Percentiles rank a stretch among this genome's conserved stretches.
phyloP scores from a whole-genome alignment of 2,113 vertebrate species.

The Globicephala melas region DNA sequence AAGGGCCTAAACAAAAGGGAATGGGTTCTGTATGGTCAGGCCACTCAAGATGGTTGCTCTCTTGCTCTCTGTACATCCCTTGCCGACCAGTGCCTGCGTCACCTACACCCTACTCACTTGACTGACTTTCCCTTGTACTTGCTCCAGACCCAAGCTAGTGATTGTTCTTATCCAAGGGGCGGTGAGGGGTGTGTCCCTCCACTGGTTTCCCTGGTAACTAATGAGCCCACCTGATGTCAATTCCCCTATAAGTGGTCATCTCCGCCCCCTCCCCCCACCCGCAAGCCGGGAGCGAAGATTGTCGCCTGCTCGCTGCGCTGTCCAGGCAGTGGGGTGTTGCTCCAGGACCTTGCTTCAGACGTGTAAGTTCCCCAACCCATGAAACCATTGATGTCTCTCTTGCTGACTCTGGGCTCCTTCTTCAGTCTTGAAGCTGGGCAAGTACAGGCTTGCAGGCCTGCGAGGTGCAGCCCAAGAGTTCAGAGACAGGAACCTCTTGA shows the following conservation, averaged over 20 bases:
- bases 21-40: not conserved
- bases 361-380: not conserved
- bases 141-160: not conserved
- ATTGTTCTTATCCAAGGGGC: not conserved
- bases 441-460: not conserved
- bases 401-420: not conserved
- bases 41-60: not conserved
- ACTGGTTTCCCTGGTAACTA: not conserved
- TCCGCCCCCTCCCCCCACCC: accelerated
- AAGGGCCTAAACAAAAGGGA: not conserved
- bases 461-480: not conserved
- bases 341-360: not conserved
- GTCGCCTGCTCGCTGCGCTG: not conserved
- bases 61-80: not conserved
- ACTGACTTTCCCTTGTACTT: not conserved
- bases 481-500: not conserved
- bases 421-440: not conserved
- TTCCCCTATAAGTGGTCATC: not conserved
- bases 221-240: not conserved
- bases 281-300: not conserved
- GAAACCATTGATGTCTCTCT: not conserved
- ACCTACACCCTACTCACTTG: not conserved
- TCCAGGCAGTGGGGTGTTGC: not conserved
- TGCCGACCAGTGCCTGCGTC: not conserved
- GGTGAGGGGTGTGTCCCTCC: not conserved